phyloP scores from a whole-genome alignment of 2,888 invertebrate species.

The Orthosia incerta region DNA sequence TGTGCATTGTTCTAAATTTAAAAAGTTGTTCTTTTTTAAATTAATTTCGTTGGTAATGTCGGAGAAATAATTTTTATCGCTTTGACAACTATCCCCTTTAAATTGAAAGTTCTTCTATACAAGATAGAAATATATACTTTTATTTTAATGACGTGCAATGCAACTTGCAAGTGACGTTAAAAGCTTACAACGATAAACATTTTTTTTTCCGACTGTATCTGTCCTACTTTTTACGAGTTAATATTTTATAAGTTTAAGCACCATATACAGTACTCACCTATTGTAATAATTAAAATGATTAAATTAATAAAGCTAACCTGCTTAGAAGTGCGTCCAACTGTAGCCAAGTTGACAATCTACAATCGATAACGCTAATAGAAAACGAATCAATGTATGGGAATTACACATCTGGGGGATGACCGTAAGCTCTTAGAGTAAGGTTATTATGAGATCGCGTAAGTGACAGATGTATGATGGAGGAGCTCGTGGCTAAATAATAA shows the following conservation, averaged over 20 bases:
- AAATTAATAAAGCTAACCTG: not conserved
- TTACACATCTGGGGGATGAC: no score
- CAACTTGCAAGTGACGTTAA: not conserved
- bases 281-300: no score
- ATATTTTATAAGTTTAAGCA: not conserved
- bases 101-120: not conserved
- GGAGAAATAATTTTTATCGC: not conserved
- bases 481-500: no score
- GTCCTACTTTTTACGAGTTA: not conserved
- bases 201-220: not conserved
- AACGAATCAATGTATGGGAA: no score
- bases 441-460: no score
- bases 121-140: no score
- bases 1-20: slow-evolving; percentile 46
- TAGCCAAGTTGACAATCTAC: no score
- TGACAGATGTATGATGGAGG: no score
- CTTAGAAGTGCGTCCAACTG: not conserved
- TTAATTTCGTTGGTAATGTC: not conserved
- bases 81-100: not conserved
- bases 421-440: no score
- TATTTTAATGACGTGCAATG: no score
- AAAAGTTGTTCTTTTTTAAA: slow-evolving; percentile 26
- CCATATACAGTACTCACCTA: no score
- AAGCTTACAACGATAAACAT: not conserved
- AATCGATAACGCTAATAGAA: no score